These are phyloP conservation scores for Aegithalos caudatus DNA, from an alignment of 2,113 vertebrate genomes.

Conservation along the genomic window DNA sequence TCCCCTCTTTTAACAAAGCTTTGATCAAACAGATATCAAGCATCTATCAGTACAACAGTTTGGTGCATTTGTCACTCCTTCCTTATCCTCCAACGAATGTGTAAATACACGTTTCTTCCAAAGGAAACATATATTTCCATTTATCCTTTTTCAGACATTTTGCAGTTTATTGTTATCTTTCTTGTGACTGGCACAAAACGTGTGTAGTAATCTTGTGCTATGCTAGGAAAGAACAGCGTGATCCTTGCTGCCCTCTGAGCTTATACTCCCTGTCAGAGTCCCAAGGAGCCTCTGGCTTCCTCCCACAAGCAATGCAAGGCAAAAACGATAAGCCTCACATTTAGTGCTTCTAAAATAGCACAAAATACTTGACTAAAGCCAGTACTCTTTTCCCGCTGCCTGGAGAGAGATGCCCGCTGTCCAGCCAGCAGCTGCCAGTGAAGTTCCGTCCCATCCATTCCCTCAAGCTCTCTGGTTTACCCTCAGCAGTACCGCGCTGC, in stretches of 20 bases:
- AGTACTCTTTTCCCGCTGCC: not conserved
- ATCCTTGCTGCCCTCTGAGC: not conserved
- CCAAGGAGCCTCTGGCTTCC: not conserved
- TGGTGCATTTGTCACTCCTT: not conserved
- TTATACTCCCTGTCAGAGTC: not conserved
- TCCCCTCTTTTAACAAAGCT: not conserved
- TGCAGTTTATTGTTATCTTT: not conserved
- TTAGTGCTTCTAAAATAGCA: not conserved
- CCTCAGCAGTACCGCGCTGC: not conserved
- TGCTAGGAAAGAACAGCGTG: not conserved
- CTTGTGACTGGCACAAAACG: not conserved
- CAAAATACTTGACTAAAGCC: not conserved
- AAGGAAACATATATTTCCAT: not conserved
- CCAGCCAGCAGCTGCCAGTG: rapidly evolving
- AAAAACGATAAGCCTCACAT: not conserved
- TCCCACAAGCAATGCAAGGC: not conserved
- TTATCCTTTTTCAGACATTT: not conserved
- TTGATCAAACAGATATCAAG: not conserved
- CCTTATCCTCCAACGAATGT: not conserved
- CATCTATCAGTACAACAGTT: not conserved
- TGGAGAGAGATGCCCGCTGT: not conserved
- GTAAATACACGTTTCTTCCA: not conserved
- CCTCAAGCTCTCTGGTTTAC: rapidly evolving
- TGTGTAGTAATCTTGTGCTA: rapidly evolving
- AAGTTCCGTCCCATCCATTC: not conserved